Percentiles rank a stretch among this genome's conserved stretches.
phyloP scores from a whole-genome alignment of 2,888 invertebrate genomes.

The Tridacna gigas region DNA sequence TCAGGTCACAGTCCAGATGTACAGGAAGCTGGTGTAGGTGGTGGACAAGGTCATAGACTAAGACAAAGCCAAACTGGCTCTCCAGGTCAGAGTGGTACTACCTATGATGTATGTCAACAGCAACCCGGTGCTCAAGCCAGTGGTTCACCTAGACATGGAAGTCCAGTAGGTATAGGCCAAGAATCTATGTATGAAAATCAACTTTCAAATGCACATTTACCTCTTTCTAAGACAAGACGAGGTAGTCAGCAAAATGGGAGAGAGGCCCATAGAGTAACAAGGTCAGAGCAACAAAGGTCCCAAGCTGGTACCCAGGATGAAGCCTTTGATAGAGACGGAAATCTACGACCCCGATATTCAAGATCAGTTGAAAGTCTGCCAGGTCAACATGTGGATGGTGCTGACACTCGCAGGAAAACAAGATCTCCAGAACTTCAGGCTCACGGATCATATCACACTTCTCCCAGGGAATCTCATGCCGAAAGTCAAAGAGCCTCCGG shows the following conservation, averaged over 20 bases:
- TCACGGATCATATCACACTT: neutral
- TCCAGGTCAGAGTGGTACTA: neutral
- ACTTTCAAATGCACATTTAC: neutral
- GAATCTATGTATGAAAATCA: no score
- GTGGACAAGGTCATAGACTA: neutral
- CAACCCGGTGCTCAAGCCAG: neutral
- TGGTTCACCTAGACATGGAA: neutral
- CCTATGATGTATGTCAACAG: neutral
- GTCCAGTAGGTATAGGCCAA: neutral
- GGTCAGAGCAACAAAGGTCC: neutral
- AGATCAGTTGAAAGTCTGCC: slow-evolving; percentile 25
- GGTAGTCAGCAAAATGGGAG: neutral
- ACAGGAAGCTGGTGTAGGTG: neutral
- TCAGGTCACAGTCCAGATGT: neutral
- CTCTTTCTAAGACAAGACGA: neutral
- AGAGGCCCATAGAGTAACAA: neutral
- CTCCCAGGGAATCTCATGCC: neutral
- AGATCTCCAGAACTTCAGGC: neutral
- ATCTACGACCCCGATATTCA: slow-evolving; percentile 50
- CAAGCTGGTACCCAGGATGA: neutral
- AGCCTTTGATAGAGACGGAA: slow-evolving; percentile 41
- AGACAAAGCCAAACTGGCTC: slow-evolving; percentile 11
- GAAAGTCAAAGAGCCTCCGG: slow-evolving; percentile 15
- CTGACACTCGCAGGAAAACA: neutral
- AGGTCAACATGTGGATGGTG: neutral